These are phyloP conservation scores for Pogonocherus hispidulus DNA, from an alignment of 2,888 invertebrate species.

Conservation along the genomic window DNA sequence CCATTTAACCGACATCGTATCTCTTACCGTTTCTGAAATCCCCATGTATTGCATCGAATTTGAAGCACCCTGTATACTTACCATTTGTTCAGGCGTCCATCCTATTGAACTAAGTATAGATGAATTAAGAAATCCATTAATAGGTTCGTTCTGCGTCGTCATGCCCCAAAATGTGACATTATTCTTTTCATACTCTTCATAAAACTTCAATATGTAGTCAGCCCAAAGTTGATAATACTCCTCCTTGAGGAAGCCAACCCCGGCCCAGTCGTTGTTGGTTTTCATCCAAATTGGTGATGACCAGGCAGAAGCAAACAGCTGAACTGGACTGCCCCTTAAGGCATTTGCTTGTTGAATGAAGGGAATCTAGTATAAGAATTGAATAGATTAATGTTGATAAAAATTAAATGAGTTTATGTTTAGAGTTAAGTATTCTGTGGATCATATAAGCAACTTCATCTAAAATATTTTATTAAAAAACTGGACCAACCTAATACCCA, in stretches of 20 bases:
- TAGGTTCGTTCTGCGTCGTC: slow-evolving; percentile 90
- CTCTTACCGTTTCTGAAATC: no score
- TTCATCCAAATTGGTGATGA: slow-evolving; percentile 71
- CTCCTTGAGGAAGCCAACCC: slow-evolving; percentile 49
- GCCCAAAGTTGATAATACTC: slow-evolving; percentile 83
- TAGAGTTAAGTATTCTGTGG: no score
- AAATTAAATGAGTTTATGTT: no score
- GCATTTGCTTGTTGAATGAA: slow-evolving; percentile 50
- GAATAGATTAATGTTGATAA: no score
- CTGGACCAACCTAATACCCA: no score
- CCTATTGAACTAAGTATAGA: slow-evolving; percentile 38
- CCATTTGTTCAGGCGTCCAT: slow-evolving; percentile 42
- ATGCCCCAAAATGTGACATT: slow-evolving; percentile 84
- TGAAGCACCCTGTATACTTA: slow-evolving; percentile 20
- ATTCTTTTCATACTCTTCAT: slow-evolving; percentile 81
- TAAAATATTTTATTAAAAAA: no score
- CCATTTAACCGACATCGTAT: no score
- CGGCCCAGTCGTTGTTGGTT: slow-evolving; percentile 62
- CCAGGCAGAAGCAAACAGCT: slow-evolving; percentile 71
- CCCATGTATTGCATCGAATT: no score
- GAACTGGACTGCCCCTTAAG: slow-evolving; percentile 47
- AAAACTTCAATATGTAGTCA: slow-evolving; percentile 84
- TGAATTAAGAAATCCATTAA: slow-evolving; percentile 65
- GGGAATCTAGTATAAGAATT: no score
- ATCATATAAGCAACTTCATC: no score